Evolutionary conservation across 2,113 vertebrate genomes (phyloP), one percentile per base, ranked within the genome.

Genomic region (Cyanistes caeruleus): DNA sequence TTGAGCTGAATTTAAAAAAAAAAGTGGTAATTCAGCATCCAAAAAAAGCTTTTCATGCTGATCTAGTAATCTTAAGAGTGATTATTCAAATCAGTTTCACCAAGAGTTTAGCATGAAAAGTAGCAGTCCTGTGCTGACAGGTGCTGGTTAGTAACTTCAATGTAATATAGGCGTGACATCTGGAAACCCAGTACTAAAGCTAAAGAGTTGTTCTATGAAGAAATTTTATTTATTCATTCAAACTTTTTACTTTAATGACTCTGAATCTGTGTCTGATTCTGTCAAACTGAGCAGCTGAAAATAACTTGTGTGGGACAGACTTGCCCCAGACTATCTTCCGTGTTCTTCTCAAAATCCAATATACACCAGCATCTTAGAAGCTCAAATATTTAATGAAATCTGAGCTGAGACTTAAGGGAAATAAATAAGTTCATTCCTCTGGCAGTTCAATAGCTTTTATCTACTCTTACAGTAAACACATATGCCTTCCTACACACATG

Each of bases 331-430:
- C 18, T 43, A 19, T 25, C 18, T 58, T 84, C 55, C 8, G 0
- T 24, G 11, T 51, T 72, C 41, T 52, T 78, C 31, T 91, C 31
- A 82, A 92, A 96, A 87, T 79, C 35, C 59, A 79, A 62, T 68
- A 87, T 46, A 72, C 4, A 28, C 19, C 8, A 80, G 35, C 70
- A 80, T 72, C 82, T 76, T 74, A 83, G 51, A n/a, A 91, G 70
- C 46, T 62, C 52, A 90, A 78, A 63, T 77, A 55, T 73, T 82
- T 88, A 81, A 96, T 63, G 25, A 92, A 89, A 93, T 65, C 41
- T 56, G 44, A 87, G 23, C 65, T 49, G 25, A 75, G 24, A 56
- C 68, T 88, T 75, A 22, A 12, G 58, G 33, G 64, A 86, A 91
- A 76, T 85, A 73, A 91, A 37, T 35, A 92, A 62, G 18, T 76